Conservation (phyloP, 2,797 vertebrate genomes). For the Acanthopagrus latus region DNA sequence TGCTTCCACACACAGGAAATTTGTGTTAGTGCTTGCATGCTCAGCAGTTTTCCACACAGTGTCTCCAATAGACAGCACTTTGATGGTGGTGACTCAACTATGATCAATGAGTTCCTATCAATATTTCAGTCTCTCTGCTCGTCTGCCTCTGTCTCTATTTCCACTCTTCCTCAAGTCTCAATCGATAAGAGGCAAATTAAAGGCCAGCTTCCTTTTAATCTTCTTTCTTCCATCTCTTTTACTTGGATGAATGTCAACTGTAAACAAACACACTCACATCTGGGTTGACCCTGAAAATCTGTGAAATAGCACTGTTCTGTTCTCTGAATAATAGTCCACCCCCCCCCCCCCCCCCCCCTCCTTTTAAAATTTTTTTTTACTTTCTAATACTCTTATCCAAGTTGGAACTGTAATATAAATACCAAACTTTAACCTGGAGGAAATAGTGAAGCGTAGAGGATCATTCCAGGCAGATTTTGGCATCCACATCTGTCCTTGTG, state of each 20-base stretch:
- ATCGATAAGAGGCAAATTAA: conserved; percentile 58
- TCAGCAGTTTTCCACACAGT: conserved; percentile 75
- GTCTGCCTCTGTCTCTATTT: conserved; percentile 41
- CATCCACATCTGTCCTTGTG: conserved; percentile 51
- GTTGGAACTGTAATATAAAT: conserved; percentile 17
- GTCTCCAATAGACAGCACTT: conserved; percentile 72
- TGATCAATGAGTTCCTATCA: conserved; percentile 79
- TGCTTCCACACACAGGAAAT: conserved; percentile 63
- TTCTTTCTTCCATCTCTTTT: conserved; percentile 28
- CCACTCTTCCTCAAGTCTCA: conserved; percentile 38
- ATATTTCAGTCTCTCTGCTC: conserved; percentile 63
- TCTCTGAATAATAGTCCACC: not conserved
- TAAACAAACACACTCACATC: not conserved
- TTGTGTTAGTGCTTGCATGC: conserved; percentile 60
- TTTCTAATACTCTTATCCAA: conserved; percentile 33
- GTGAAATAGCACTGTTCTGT: conserved; percentile 2
- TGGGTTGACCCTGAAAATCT: conserved; percentile 12
- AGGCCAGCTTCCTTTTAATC: conserved; percentile 36
- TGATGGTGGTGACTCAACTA: conserved; percentile 72
- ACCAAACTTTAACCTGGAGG: conserved; percentile 22
- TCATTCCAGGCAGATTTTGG: conserved; percentile 55
- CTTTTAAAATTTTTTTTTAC: not conserved
- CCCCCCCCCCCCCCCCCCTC: not conserved
- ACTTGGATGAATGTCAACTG: conserved; percentile 30
- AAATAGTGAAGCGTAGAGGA: conserved; percentile 44